Base-by-base conservation (phyloP, 1,140 invertebrate genomes). In the Heliothis subflexa region DNA sequence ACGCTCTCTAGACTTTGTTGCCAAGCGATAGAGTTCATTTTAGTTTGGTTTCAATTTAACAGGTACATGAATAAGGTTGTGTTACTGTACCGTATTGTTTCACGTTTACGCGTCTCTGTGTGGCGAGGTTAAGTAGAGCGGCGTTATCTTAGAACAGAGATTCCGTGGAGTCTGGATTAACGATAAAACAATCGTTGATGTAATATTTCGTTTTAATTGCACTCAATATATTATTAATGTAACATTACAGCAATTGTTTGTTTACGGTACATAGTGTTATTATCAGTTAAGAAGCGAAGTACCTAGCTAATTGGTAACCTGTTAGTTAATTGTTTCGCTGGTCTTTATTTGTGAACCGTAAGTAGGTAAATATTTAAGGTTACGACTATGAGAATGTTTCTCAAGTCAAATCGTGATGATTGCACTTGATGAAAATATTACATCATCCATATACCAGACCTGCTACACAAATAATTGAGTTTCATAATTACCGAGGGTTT, bases 51-150 rank as follows among this genome's bases (percentile, higher is more conserved):
- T 73, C 47, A 25, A 62, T 81, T 81, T 78, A 64, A 64, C 74
- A 79, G 70, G 78, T 81, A 84, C 78, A 85, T 78, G 73, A 66
- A 80, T 89, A 91, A 89, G 84, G 81, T 91, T 88, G 92, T 89
- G 80, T 87, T 81, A 83, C 87, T 91, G 89, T 93, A 93, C 92
- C 92, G 93, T 94, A 94, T 94, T 94, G 93, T 94, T 93, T 92
- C 92, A 91, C 93, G 91, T 94, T 93, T 93, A 93, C 89, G 91
- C 89, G 88, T 89, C 87, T 94, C 86, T 93, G 90, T 93, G 91
- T 93, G 91, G 81, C 88, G 89, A 93, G 91, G 93, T 93, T 94
- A 94, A 94, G 93, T 94, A 93, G 93, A 94, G 93, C 93, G 93
- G 91, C 82, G 91, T 94, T 93, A 93, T 93, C 91, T 93, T 84